Evolutionary conservation across 2,888 invertebrate genomes (phyloP), one percentile per base, ranked within the genome.

Genomic region (Andricus quercusramuli): DNA sequence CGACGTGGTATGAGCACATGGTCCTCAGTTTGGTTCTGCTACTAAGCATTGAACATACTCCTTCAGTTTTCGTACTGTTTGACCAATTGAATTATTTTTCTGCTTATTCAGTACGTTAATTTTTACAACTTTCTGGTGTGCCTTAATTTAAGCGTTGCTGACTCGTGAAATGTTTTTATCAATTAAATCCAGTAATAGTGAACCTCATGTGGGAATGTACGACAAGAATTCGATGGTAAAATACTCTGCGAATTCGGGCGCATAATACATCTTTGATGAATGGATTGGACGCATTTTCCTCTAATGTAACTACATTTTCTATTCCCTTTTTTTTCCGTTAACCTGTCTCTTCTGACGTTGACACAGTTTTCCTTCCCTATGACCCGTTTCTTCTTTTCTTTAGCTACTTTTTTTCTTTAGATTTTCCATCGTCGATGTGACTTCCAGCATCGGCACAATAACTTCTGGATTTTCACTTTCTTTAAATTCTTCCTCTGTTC

Each of bases 91-190:
- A 29, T 29, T 29, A 29, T 29, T 29, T 29, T 29, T 29, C 29
- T 2, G 2, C 29, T 29, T 29, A 29, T 29, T 29, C 2, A 29
- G 29, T 29, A 29, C 29, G 29, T 29, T 29, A 29, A 29, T 29
- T 29, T 29, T 29, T 29, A 29, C 29, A 2, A 29, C 29, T 29
- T 29, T 25, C 13, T 81, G 62, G 20, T 79, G 77, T 41, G 77
- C 80, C 74, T 85, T 84, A 11, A 83, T 77, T 17, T 79, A 83
- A 13, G 84, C 85, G 67, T 86, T 86, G 17, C 81, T 85, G 9
- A 85, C 51, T 51, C 83, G 79, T 17, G 83, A 83, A 37, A 84
- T 79, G 1, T 81, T 32, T n/a, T n/a, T 6, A 67, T 82, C 79
- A 1, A 85, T 51, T 0, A 85, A 65, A 56, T 84, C 76, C 13